These are phyloP conservation scores for Tragelaphus oryx DNA, from an alignment of 2,797 vertebrate genomes.

Conservation along the genomic window DNA sequence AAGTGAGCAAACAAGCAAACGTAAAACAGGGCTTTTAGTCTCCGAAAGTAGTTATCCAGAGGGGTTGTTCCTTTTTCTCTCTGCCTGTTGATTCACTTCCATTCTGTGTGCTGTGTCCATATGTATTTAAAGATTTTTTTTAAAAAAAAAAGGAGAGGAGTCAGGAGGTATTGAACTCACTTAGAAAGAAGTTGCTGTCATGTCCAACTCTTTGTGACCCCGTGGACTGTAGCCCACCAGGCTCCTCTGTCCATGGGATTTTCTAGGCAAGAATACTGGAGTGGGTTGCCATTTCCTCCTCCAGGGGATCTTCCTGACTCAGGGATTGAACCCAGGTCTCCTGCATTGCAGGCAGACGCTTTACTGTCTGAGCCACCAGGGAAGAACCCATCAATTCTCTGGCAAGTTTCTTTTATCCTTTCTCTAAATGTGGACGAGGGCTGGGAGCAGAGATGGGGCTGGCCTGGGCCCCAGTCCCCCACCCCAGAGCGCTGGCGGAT, in stretches of 20 bases:
- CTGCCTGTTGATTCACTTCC: neutral
- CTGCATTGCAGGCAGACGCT: no score
- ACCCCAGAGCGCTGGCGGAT: neutral
- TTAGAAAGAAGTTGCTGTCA: neutral
- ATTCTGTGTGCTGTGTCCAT: neutral
- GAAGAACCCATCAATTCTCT: neutral
- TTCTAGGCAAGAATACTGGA: no score
- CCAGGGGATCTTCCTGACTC: no score
- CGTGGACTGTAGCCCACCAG: no score
- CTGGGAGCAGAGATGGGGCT: neutral
- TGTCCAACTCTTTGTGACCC: no score
- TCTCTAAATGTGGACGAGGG: neutral
- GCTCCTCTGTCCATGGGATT: no score
- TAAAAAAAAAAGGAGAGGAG: neutral
- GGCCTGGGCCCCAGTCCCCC: neutral
- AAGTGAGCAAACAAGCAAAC: neutral
- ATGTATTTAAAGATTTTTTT: conserved; percentile 43
- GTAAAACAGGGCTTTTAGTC: neutral
- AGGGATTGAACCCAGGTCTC: no score
- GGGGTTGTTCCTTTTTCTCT: neutral
- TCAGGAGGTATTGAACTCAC: neutral
- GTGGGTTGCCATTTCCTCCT: no score
- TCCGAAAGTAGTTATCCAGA: neutral
- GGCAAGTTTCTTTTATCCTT: neutral
- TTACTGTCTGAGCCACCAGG: no score